These are phyloP conservation scores for Delichon dasypus DNA, from an alignment of 2,797 vertebrate species.

Conservation along the genomic window DNA sequence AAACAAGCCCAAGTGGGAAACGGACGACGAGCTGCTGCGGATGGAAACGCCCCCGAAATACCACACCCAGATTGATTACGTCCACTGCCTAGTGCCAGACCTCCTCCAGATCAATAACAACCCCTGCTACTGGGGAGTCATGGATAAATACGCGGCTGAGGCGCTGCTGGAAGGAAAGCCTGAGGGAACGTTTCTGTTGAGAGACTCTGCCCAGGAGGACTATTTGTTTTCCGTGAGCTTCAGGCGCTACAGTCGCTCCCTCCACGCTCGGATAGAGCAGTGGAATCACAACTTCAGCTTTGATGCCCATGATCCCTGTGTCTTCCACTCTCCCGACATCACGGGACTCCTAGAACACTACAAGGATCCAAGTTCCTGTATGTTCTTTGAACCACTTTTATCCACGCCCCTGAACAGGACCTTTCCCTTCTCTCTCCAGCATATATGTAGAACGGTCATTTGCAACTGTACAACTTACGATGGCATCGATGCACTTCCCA, in stretches of 20 bases:
- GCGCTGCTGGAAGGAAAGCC: constrained; percentile 94
- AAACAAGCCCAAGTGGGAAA: constrained; percentile 80
- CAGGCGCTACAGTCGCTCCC: constrained; percentile 93
- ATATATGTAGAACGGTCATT: constrained; percentile 90
- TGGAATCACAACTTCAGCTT: constrained; percentile 97
- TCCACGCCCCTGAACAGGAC: constrained; percentile 89
- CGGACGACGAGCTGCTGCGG: constrained; percentile 78
- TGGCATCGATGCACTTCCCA: constrained; percentile 84
- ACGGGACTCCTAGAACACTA: constrained; percentile 93
- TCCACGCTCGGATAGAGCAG: constrained; percentile 95
- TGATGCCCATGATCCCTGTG: constrained; percentile 93
- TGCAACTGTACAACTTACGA: constrained; percentile 91
- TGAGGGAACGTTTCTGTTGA: constrained; percentile 92
- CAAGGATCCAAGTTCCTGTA: constrained; percentile 92
- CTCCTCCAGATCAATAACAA: constrained; percentile 97
- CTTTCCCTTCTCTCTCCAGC: constrained; percentile 94
- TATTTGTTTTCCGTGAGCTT: constrained; percentile 98
- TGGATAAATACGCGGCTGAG: constrained; percentile 94
- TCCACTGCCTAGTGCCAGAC: constrained; percentile 93
- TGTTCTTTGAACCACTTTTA: constrained; percentile 96
- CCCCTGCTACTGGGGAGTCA: constrained; percentile 94
- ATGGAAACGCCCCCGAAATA: constrained; percentile 80
- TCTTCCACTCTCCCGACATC: constrained; percentile 93
- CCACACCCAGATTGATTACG: constrained; percentile 84
- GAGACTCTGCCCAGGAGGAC: constrained; percentile 95